Evolutionary conservation across 2,797 vertebrate genomes (phyloP).

Genomic region (Pantherophis vulpinus): DNA sequence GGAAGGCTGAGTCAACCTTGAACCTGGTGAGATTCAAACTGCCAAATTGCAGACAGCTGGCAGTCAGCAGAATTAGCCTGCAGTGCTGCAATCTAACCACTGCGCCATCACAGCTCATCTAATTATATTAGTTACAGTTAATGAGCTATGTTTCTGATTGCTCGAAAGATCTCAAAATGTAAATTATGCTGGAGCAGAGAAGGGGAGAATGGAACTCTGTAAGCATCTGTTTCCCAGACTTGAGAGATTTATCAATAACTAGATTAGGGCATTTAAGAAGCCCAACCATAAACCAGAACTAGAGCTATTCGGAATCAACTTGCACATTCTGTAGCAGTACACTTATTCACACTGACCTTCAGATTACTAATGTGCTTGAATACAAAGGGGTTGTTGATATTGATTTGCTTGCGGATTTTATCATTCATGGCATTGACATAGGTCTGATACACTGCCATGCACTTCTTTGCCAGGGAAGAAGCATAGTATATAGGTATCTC

Average conservation of each 20-base stretch:
- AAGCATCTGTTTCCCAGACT: background rate
- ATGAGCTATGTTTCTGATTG: background rate
- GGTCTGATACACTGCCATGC: slow-evolving; percentile 97
- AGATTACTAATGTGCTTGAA: slow-evolving; percentile 99
- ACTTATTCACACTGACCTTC: slow-evolving; percentile 77
- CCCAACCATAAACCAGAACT: background rate
- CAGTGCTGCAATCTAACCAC: too few relatives aligned
- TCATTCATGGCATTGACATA: slow-evolving; percentile 98
- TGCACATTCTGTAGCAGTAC: background rate
- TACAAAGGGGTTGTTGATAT: slow-evolving; percentile 98
- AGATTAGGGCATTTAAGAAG: background rate
- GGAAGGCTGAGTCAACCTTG: too few relatives aligned
- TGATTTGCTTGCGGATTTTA: slow-evolving; percentile 98
- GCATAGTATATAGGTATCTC: slow-evolving; percentile 96
- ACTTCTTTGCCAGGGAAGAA: slow-evolving; percentile 96
- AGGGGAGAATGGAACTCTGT: background rate
- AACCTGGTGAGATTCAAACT: too few relatives aligned
- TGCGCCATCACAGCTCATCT: background rate
- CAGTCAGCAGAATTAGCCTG: too few relatives aligned
- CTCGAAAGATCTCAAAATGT: background rate
- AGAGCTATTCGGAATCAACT: background rate
- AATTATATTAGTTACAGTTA: background rate
- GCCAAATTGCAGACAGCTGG: too few relatives aligned
- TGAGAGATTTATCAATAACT: background rate
- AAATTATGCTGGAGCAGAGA: background rate